Base-by-base conservation (phyloP, 64 coral and sea anemone genomes). In the Exaiptasia diaphana region DNA sequence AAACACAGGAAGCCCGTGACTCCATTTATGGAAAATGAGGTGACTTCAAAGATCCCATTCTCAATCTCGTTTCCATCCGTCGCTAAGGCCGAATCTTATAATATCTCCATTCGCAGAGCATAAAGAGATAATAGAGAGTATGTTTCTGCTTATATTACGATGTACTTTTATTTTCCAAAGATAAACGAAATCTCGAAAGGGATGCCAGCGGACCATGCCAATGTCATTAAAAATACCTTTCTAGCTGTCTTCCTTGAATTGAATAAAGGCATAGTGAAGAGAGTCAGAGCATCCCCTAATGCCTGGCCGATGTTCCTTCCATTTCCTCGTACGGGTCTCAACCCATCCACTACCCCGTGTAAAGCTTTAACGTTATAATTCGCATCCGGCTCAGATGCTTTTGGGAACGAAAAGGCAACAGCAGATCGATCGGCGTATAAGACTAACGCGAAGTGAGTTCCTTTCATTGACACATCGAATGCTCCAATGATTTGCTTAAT, bases 391-490 rank as follows among this genome's bases (percentile, higher is more conserved):
- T 74, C 38, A 0, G 43, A 22, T 15, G 38, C 26, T 0, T 14
- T 73, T 17, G 68, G 68, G 73, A 94, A 94, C 39, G 49, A 59
- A 59, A 89, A 54, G 26, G 82, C 50, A 29, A 79, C 50, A 50
- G 25, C 31, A 42, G 85, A 20, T 4, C 38, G 41, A 9, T 84
- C 75, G 39, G 77, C 75, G 57, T 94, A 94, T 0, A 75, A 76
- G 10, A 94, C 49, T 12, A 77, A 42, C 1, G 85, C 91, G 44
- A 89, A 32, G 53, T 89, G 91, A 25, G 91, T 78, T 73, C 91
- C 91, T 58, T 83, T 83, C 4, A 65, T 44, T 3, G 91, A 89
- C 29, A 94, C 79, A 22, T 94, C 79, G 23, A 89, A 88, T 14
- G 65, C 34, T 4, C 36, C 32, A 32, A 89, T 75, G 31, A 82